These are phyloP conservation scores for Elmis aenea DNA, from an alignment of 2,888 invertebrate species.

Conservation along the genomic window DNA sequence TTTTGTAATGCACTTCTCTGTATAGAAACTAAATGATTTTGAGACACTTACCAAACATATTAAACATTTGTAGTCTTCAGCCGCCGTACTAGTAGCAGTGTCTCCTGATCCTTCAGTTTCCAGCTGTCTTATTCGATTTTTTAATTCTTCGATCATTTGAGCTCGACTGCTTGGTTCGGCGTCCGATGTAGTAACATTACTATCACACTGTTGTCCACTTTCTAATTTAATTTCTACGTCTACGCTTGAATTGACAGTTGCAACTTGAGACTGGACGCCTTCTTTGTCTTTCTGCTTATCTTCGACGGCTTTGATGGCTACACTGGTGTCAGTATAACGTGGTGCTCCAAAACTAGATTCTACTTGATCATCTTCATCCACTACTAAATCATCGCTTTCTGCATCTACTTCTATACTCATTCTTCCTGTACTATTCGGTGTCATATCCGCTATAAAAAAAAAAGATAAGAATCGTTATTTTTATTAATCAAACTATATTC, in stretches of 20 bases:
- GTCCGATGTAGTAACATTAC: constrained; percentile 48
- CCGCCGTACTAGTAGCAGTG: constrained; percentile 37
- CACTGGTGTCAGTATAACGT: constrained; percentile 44
- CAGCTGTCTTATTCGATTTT: constrained; percentile 53
- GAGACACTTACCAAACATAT: constrained; percentile 63
- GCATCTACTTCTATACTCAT: constrained; percentile 37
- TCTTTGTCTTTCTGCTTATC: constrained; percentile 31
- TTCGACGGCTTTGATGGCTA: constrained; percentile 31
- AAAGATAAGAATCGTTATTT: neutral
- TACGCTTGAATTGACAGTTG: constrained; percentile 46
- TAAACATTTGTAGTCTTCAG: constrained; percentile 63
- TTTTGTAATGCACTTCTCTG: too few relatives aligned
- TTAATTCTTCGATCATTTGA: constrained; percentile 54
- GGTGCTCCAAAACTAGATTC: constrained; percentile 42
- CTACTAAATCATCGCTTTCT: constrained; percentile 44
- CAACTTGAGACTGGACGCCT: constrained; percentile 30
- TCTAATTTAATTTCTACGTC: constrained; percentile 44
- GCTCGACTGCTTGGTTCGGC: constrained; percentile 47
- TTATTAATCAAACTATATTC: neutral
- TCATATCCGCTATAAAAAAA: constrained; percentile 9
- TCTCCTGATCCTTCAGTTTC: constrained; percentile 47
- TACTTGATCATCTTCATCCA: constrained; percentile 45
- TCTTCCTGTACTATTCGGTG: constrained; percentile 39
- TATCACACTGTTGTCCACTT: constrained; percentile 44
- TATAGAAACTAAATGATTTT: too few relatives aligned